phyloP scores from a whole-genome alignment of 1,140 invertebrate species.

The Zophobas atratus region DNA sequence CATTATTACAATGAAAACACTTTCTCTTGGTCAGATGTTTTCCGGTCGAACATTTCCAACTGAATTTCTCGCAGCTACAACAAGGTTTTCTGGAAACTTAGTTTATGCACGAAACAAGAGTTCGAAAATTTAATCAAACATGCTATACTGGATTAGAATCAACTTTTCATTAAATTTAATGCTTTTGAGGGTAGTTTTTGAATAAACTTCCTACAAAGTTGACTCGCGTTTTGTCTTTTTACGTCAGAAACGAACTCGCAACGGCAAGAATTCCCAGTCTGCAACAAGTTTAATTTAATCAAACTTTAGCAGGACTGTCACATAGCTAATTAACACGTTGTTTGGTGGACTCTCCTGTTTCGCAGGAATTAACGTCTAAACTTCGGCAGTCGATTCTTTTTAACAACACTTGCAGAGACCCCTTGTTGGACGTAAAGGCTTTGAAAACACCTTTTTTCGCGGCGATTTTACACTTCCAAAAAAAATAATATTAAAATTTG shows the following conservation, averaged over 20 bases:
- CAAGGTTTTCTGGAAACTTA: neutral
- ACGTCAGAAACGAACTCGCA: conserved; percentile 60
- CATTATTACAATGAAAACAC: no score
- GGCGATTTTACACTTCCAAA: no score
- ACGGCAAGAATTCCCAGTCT: conserved; percentile 43
- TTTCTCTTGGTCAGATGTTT: no score
- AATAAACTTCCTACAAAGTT: neutral
- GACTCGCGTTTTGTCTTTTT: neutral
- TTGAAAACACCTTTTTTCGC: no score
- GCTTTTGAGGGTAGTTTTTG: neutral
- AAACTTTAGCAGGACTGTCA: neutral
- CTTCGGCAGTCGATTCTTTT: conserved; percentile 23
- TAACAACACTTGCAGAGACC: conserved; percentile 1
- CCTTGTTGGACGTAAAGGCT: neutral
- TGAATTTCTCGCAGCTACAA: no score
- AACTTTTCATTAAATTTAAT: neutral
- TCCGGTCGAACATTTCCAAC: no score
- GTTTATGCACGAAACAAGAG: neutral
- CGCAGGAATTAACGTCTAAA: conserved; percentile 15
- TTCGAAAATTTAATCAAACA: neutral
- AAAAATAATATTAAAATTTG: no score
- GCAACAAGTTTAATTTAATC: conserved; percentile 37
- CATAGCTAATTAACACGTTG: conserved; percentile 7
- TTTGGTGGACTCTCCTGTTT: conserved; percentile 5
- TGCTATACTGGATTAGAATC: neutral